phyloP scores from a whole-genome alignment of 1,140 invertebrate genomes.

The Ectropis grisescens region DNA sequence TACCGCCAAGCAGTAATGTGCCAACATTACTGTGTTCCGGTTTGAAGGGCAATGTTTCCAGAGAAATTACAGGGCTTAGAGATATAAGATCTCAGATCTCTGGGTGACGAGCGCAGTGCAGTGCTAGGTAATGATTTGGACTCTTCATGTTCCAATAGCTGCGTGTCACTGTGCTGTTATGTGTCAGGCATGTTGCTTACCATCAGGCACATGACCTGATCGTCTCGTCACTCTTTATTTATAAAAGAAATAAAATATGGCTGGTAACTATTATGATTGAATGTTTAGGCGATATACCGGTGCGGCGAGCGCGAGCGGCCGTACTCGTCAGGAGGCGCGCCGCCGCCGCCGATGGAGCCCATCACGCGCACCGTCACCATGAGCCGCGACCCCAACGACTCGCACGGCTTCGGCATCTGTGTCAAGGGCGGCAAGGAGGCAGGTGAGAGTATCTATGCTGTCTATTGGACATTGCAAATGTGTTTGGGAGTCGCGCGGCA shows the following conservation, averaged over 20 bases:
- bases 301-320: slow-evolving; percentile 49
- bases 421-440: slow-evolving; percentile 91
- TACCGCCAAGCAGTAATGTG: too few species aligned
- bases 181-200: background rate
- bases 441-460: too few species aligned
- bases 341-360: slow-evolving; percentile 80
- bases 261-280: slow-evolving; percentile 1
- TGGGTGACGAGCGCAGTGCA: too few species aligned
- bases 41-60: too few species aligned
- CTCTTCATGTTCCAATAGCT: background rate
- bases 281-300: slow-evolving; percentile 47
- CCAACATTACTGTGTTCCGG: too few species aligned
- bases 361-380: slow-evolving; percentile 86
- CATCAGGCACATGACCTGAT: background rate
- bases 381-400: slow-evolving; percentile 81
- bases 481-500: background rate
- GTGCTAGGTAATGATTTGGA: too few species aligned
- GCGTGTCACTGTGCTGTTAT: background rate
- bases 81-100: too few species aligned
- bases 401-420: slow-evolving; percentile 89
- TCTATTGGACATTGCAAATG: background rate
- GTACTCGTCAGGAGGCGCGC: slow-evolving; percentile 68
- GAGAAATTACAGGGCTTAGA: too few species aligned
- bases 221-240: too few species aligned
- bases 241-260: too few species aligned